Base-by-base conservation (phyloP, 2,113 vertebrate genomes). In the Sylvicapra grimmia region DNA sequence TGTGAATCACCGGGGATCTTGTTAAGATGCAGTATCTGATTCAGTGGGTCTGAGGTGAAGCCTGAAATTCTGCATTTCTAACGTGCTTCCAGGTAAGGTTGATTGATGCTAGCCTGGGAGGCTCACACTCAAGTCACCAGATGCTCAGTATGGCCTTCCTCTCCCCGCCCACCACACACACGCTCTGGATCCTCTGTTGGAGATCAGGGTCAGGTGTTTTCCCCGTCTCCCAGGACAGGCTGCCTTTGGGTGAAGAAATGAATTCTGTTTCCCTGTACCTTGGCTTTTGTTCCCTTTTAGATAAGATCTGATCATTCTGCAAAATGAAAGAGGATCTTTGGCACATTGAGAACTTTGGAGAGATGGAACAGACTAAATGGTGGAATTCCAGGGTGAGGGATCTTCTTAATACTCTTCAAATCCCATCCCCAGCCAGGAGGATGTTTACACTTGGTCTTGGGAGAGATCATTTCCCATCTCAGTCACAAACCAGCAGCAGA, bases 21-120 rank as follows among this genome's bases (percentile, higher is more conserved):
- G 36, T 27, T 77, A 56, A 92, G 49, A 59, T 33, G 49, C 7
- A 61, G 27, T 51, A 40, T 86, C 82, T 88, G 75, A 90, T 82
- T 90, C 75, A 54, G 58, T 88, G 53, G 94, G 51, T 90, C 88
- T 68, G 75, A 72, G 94, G 84, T 88, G 40, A 96, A 94, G 82
- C 80, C 93, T 63, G 63, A 84, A 86, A 63, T 58, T 56, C 88
- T 54, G 53, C 44, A 49, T 95, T 79, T 93, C 79, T 72, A 44
- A 61, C 0, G 5, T n/a, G 51, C 25, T 90, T 82, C 27, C 65
- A 49, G 63, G 84, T 80, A 36, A 72, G 1, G 0, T 2, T 27
- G 56, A 58, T 3, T 29, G 83, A 21, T 16, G 92, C n/a, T 27
- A 9, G 25, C 31, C 79, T 83, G 89, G 86, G 65, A 72, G 51